phyloP scores from a whole-genome alignment of 2,113 vertebrate species.

The Barbus barbus region DNA sequence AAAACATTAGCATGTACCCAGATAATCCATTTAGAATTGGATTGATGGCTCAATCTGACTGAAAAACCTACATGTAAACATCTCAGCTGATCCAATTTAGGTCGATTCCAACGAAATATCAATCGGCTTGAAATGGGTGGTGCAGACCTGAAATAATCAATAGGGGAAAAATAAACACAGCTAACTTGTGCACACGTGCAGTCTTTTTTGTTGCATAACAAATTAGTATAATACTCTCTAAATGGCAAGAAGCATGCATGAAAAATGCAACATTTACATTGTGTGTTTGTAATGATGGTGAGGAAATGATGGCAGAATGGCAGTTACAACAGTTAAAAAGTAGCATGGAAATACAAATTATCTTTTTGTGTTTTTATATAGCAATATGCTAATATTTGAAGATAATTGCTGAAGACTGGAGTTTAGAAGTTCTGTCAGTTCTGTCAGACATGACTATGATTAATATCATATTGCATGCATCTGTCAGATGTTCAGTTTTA shows the following conservation, averaged over 20 bases:
- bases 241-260: background rate
- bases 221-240: no score
- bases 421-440: background rate
- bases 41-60: background rate
- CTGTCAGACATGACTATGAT: background rate
- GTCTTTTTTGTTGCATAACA: no score
- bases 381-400: background rate
- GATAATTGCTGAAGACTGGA: background rate
- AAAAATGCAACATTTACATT: background rate
- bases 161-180: background rate
- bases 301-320: background rate
- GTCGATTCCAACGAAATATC: background rate
- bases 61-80: background rate
- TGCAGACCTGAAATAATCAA: background rate
- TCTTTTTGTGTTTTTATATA: background rate
- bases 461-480: background rate
- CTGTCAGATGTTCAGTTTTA: conserved; percentile 2
- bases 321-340: no score
- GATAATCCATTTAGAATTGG: background rate
- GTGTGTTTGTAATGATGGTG: background rate
- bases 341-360: background rate
- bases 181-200: background rate
- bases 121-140: background rate
- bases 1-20: background rate
- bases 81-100: background rate